Base-by-base conservation (phyloP, 2,888 invertebrate species). In the Cryptops parisi region DNA sequence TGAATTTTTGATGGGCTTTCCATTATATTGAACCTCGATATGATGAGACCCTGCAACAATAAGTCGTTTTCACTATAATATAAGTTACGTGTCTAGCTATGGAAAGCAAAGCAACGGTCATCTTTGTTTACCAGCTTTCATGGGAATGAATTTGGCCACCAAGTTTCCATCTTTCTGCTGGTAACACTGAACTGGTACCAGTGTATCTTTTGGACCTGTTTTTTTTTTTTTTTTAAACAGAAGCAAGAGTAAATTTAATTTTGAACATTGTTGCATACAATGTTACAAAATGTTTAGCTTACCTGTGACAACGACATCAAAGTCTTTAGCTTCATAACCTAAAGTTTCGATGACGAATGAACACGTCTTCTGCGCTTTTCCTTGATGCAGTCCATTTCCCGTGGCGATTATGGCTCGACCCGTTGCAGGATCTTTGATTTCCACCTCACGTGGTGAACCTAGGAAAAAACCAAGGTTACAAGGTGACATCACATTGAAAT, bases 161-260 rank as follows among this genome's bases (percentile, higher is more conserved):
- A 94, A 74, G 64, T 91, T 83, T 1, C 96, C 96, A 57, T 94
- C 91, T 64, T 94, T 88, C 57, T 96, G 96, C 67, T 91, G 91
- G 68, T 93, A 93, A 66, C 97, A 94, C 54, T 91, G 70, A 1
- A 96, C 89, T 0, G 90, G 88, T 41, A 93, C 74, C 0, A 87
- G 60, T n/a, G 60, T 61, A 19, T 61, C 61, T 45, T 53, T 54
- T 2, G 62, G 61, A 54, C 60, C 63, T n/a, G n/a, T n/a, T n/a
- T n/a, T n/a, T n/a, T n/a, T n/a, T n/a, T n/a, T n/a, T n/a, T n/a
- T n/a, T n/a, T n/a, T n/a, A n/a, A n/a, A n/a, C n/a, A n/a, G n/a
- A n/a, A n/a, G n/a, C 55, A 4, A 19, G 41, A 40, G 12, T 23
- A 19, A 9, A 48, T n/a, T n/a, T n/a, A n/a, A n/a, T n/a, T n/a